Percentiles rank a stretch among this genome's conserved stretches.
phyloP scores from a whole-genome alignment of 2,888 invertebrate species.

The Aethes cnicana region DNA sequence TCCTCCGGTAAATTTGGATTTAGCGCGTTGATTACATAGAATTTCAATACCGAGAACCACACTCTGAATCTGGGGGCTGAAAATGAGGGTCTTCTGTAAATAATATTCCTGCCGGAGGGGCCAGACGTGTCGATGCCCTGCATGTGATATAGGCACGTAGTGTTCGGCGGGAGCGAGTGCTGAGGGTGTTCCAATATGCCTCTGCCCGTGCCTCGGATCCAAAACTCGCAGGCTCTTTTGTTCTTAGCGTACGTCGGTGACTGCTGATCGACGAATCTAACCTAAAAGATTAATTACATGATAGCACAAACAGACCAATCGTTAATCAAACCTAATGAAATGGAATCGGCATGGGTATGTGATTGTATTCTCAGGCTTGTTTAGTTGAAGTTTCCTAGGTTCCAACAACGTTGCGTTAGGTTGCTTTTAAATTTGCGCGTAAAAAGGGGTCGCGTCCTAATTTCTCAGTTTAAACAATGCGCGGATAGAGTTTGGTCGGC shows the following conservation, averaged over 20 bases:
- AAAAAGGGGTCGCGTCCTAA: constrained; percentile 47
- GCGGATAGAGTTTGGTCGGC: constrained; percentile 48
- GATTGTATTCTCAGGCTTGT: constrained; percentile 33
- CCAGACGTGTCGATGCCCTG: constrained; percentile 84
- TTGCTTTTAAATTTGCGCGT: constrained; percentile 25
- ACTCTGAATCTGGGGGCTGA: constrained; percentile 88
- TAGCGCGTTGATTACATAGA: constrained; percentile 87
- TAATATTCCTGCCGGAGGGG: constrained; percentile 80
- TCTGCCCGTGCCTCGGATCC: constrained; percentile 90
- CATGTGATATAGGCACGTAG: constrained; percentile 93
- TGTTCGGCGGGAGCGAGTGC: constrained; percentile 93
- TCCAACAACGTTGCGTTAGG: constrained; percentile 19
- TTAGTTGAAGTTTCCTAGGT: constrained; percentile 7
- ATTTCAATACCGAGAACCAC: constrained; percentile 93
- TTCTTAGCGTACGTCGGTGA: constrained; percentile 92
- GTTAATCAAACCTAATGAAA: constrained; percentile 41
- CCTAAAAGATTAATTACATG: constrained; percentile 79
- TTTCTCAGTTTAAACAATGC: constrained; percentile 66
- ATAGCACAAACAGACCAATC: constrained; percentile 43
- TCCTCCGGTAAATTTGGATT: constrained; percentile 86
- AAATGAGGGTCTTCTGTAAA: constrained; percentile 81
- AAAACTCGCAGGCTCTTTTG: constrained; percentile 92
- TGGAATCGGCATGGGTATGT: constrained; percentile 25
- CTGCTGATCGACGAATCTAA: constrained; percentile 91
- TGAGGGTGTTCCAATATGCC: constrained; percentile 92